Percentiles rank a stretch among this genome's conserved stretches.
Evolutionary conservation across 1,140 invertebrate genomes (phyloP).

Genomic region (Caenorhabditis latens): DNA sequence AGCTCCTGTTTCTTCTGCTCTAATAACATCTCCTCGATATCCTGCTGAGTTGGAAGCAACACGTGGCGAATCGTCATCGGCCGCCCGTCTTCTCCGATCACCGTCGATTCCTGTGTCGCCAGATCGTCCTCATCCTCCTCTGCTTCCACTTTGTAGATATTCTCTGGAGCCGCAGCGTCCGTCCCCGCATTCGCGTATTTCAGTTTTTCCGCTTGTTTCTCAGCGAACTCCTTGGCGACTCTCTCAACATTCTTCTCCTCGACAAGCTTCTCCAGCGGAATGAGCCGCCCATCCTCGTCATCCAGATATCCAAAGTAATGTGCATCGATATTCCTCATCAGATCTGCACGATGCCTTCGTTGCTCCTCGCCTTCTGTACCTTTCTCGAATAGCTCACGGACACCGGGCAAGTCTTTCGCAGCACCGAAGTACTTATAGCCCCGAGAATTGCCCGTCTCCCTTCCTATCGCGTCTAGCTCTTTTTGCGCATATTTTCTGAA

Average conservation of each 20-base stretch:
- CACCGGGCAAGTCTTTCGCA: constrained; percentile 96
- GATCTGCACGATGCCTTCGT: constrained; percentile 91
- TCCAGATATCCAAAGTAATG: constrained; percentile 97
- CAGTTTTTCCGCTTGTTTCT: constrained; percentile 24
- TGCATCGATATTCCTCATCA: constrained; percentile 89
- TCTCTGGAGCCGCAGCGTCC: neutral
- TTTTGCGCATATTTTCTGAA: constrained; percentile 73
- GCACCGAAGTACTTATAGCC: constrained; percentile 99
- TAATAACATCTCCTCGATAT: constrained; percentile 75
- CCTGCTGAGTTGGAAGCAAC: constrained; percentile 75
- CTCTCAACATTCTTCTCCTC: constrained; percentile 26
- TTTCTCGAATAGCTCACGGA: constrained; percentile 95
- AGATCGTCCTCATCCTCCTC: constrained; percentile 74
- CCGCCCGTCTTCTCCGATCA: constrained; percentile 73
- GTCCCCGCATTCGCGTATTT: constrained; percentile 11
- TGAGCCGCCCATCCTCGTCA: constrained; percentile 94
- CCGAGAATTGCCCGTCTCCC: constrained; percentile 95
- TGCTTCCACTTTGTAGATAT: constrained; percentile 62
- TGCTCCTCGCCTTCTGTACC: constrained; percentile 80
- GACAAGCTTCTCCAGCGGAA: constrained; percentile 84
- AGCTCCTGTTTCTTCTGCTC: constrained; percentile 75
- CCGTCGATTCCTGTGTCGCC: constrained; percentile 74
- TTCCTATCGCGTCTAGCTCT: constrained; percentile 79
- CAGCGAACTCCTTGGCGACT: constrained; percentile 11
- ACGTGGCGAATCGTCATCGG: constrained; percentile 75